Percentiles rank a stretch among this genome's conserved stretches.
These are phyloP conservation scores for Poeciliopsis infans DNA, from an alignment of 2,797 vertebrate genomes.

Conservation along the genomic window DNA sequence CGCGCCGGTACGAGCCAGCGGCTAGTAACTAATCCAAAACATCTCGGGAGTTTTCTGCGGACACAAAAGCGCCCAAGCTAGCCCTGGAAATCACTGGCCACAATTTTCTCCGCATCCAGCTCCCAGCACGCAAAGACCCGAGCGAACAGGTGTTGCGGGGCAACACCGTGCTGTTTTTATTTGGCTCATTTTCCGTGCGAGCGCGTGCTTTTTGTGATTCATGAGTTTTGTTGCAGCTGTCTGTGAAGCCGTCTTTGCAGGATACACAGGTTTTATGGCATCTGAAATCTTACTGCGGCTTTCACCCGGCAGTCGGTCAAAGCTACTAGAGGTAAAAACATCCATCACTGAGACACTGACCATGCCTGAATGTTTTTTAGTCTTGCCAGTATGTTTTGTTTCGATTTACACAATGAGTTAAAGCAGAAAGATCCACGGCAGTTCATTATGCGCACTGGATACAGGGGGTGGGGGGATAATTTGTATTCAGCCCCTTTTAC, in stretches of 20 bases:
- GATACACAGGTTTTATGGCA: constrained; percentile 24
- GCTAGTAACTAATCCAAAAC: constrained; percentile 15
- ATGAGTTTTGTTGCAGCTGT: constrained; percentile 22
- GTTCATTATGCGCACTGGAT: constrained; percentile 31
- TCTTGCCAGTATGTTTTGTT: background rate
- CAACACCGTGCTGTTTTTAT: constrained; percentile 28
- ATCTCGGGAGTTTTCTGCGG: background rate
- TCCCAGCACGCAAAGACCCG: constrained; percentile 33
- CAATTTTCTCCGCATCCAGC: constrained; percentile 6
- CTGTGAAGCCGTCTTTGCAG: constrained; percentile 23
- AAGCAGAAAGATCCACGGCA: constrained; percentile 26
- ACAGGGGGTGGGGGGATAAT: constrained; percentile 35
- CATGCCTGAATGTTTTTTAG: background rate
- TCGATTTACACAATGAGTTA: constrained; percentile 7
- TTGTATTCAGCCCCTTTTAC: background rate
- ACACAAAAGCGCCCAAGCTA: constrained; percentile 10
- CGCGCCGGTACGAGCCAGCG: constrained; percentile 14
- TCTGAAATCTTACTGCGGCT: constrained; percentile 13
- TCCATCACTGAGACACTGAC: constrained; percentile 5
- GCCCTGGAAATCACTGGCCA: background rate
- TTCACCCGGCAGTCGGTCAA: constrained; percentile 5
- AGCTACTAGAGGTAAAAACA: constrained; percentile 3
- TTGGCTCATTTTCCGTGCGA: constrained; percentile 28
- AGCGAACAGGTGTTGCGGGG: constrained; percentile 42
- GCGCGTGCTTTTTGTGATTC: constrained; percentile 32